Evolutionary conservation across 2,113 vertebrate species (phyloP).

Genomic region (Gobiocypris rarus): DNA sequence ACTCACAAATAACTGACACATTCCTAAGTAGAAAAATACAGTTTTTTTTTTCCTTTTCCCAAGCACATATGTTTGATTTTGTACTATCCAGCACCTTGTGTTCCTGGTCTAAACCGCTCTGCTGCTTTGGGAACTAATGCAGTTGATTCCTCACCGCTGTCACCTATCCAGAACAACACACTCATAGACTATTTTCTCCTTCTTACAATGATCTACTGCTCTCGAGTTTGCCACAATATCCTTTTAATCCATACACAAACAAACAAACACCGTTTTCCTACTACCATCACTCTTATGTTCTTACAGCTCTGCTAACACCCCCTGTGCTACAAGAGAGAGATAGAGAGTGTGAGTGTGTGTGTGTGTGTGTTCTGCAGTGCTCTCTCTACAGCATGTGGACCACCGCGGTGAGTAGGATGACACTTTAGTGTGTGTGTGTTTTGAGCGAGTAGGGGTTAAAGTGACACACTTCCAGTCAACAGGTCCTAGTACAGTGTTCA

Average conservation of each 20-base stretch:
- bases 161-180: not conserved
- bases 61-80: not conserved
- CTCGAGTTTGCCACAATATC: slow-evolving; percentile 55
- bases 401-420: slow-evolving; percentile 55
- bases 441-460: slow-evolving; percentile 26
- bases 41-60: not conserved
- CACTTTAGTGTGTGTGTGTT: slow-evolving; percentile 46
- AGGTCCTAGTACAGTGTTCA: slow-evolving; percentile 56
- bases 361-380: slow-evolving; percentile 13
- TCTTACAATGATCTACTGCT: not conserved
- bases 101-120: not conserved
- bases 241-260: slow-evolving; percentile 8
- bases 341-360: not conserved
- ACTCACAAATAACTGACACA: slow-evolving; percentile 1
- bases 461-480: slow-evolving; percentile 46
- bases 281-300: slow-evolving; percentile 11
- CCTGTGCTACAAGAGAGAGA: slow-evolving; percentile 36
- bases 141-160: not conserved
- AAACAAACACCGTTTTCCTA: not conserved
- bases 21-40: not conserved
- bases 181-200: not conserved
- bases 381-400: slow-evolving; percentile 58
- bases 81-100: not conserved
- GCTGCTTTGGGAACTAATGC: not conserved
- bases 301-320: slow-evolving; percentile 37